These are phyloP conservation scores for Sthenelais limicola DNA, from an alignment of 2,888 invertebrate species.

Conservation along the genomic window DNA sequence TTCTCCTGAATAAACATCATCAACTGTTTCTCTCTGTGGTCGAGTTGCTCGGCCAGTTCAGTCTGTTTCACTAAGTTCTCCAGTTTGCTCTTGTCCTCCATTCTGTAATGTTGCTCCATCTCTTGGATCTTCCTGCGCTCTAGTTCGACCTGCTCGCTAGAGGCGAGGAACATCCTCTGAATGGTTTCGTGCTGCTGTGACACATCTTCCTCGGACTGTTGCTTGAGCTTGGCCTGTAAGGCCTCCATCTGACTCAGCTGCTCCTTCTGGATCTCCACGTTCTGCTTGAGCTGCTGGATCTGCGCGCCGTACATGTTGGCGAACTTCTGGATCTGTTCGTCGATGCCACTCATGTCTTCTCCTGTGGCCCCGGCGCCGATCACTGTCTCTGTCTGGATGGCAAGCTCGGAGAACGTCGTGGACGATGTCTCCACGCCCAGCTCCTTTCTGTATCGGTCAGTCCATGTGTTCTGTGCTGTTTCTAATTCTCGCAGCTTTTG, in stretches of 20 bases:
- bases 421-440: conserved; percentile 14
- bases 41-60: conserved; percentile 29
- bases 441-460: neutral
- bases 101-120: conserved; percentile 17
- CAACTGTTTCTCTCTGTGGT: conserved; percentile 42
- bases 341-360: neutral
- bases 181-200: conserved; percentile 16
- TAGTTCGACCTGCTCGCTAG: conserved; percentile 38
- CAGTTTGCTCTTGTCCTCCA: conserved; percentile 21
- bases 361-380: neutral
- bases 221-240: neutral
- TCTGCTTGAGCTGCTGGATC: conserved; percentile 9
- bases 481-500: conserved; percentile 6
- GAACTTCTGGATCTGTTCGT: conserved; percentile 13
- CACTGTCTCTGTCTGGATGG: neutral
- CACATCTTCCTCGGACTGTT: neutral
- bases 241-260: conserved; percentile 25
- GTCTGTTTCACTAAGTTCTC: conserved; percentile 23
- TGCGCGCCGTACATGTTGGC: conserved; percentile 39
- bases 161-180: conserved; percentile 43
- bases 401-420: conserved; percentile 3
- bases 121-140: conserved; percentile 29
- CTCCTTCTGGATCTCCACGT: conserved; percentile 21
- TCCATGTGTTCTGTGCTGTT: neutral
- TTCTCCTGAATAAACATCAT: conserved; percentile 42